Conservation (phyloP, 1,140 invertebrate genomes). For the Zaprionus vittiger region DNA sequence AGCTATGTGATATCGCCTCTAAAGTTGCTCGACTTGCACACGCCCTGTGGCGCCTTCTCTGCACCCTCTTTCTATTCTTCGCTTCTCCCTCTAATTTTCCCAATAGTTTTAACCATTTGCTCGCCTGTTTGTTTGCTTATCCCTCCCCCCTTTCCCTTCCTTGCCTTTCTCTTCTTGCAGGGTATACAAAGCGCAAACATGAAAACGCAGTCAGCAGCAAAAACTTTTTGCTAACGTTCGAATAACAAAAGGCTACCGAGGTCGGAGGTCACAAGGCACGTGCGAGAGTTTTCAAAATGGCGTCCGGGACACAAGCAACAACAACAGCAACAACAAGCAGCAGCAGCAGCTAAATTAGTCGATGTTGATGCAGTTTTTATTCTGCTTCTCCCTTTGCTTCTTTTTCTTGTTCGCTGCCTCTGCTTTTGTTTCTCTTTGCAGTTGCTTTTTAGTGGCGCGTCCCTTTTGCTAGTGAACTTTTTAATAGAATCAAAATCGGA, state of each 20-base stretch:
- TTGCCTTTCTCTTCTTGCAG: background rate
- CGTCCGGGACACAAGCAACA: constrained; percentile 16
- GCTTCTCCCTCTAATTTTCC: background rate
- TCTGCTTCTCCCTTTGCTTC: constrained; percentile 14
- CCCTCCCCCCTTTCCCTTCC: background rate
- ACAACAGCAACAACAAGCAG: constrained; percentile 8
- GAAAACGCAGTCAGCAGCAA: constrained; percentile 32
- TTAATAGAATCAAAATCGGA: constrained; percentile 63
- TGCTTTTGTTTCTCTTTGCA: constrained; percentile 22
- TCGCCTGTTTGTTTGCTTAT: background rate
- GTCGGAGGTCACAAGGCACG: constrained; percentile 42
- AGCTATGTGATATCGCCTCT: background rate
- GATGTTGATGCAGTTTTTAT: constrained; percentile 43
- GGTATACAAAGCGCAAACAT: constrained; percentile 37
- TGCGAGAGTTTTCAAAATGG: constrained; percentile 50
- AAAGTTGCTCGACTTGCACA: background rate
- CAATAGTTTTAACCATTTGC: constrained; percentile 14
- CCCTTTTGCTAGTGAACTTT: constrained; percentile 61
- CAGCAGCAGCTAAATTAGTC: constrained; percentile 37
- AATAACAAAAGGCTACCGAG: constrained; percentile 34
- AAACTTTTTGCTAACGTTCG: constrained; percentile 32
- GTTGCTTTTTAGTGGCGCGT: constrained; percentile 30
- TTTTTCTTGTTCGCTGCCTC: constrained; percentile 5
- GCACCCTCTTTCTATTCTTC: too few relatives aligned
- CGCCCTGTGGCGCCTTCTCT: background rate